Percentiles rank a stretch among this genome's conserved stretches.
These are phyloP conservation scores for Rhopalosiphum nymphaeae DNA, from an alignment of 2,888 invertebrate species.

Conservation along the genomic window DNA sequence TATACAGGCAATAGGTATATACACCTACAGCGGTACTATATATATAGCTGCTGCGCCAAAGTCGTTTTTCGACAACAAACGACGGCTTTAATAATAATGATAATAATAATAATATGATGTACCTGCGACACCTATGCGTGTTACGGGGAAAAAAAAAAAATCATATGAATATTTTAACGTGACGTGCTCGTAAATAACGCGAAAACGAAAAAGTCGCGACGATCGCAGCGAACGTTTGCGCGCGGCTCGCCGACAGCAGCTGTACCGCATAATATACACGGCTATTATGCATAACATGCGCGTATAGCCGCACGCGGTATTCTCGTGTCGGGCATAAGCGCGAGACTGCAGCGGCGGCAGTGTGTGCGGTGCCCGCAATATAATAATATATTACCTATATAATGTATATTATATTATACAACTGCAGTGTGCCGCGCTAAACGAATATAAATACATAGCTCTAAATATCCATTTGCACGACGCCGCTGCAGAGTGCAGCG, in stretches of 20 bases:
- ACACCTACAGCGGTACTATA: background rate
- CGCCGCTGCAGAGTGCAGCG: background rate
- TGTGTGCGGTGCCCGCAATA: background rate
- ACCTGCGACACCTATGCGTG: too few relatives aligned
- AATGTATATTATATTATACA: background rate
- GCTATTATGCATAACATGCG: background rate
- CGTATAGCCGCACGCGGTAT: background rate
- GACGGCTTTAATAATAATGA: too few relatives aligned
- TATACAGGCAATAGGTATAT: background rate
- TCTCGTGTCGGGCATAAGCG: background rate
- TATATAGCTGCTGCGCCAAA: background rate
- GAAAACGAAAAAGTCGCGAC: background rate
- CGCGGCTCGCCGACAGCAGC: background rate
- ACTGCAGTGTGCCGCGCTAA: background rate
- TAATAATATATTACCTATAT: background rate
- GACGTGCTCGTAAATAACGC: background rate
- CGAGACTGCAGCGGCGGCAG: background rate
- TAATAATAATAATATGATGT: background rate
- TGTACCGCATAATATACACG: background rate
- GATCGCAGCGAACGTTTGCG: background rate
- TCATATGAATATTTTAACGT: background rate
- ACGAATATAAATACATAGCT: conserved; percentile 59
- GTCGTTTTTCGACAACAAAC: background rate
- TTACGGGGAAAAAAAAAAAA: background rate
- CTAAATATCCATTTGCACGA: conserved; percentile 45